Conservation (phyloP, 2,113 vertebrate genomes). For the Grammatotria lemairii region DNA sequence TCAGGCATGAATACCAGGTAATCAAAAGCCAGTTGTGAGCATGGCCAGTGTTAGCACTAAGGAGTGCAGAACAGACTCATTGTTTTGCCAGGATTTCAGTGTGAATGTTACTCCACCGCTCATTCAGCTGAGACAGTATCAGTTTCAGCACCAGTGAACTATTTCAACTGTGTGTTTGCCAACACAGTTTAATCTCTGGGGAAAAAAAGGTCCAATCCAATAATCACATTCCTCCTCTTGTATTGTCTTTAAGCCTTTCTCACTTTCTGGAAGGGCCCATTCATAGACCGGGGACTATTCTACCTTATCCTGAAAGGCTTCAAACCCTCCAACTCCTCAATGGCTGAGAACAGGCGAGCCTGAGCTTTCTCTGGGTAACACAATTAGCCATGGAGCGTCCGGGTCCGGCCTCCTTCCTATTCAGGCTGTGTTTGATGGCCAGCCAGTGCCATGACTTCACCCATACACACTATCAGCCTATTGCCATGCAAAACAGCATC, state of each 20-base stretch:
- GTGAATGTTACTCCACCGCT: background rate
- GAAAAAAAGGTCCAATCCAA: constrained; percentile 22
- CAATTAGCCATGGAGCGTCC: constrained; percentile 68
- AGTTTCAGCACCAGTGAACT: constrained; percentile 22
- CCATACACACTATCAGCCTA: constrained; percentile 49
- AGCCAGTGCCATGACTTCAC: constrained; percentile 56
- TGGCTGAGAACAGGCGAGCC: constrained; percentile 60
- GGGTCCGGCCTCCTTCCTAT: constrained; percentile 51
- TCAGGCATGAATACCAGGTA: constrained; percentile 14
- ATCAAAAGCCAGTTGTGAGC: constrained; percentile 2
- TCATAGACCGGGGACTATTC: constrained; percentile 56
- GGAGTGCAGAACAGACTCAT: background rate
- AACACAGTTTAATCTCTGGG: constrained; percentile 49
- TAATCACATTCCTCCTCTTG: constrained; percentile 55
- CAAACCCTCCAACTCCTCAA: constrained; percentile 56
- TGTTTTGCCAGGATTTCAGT: background rate
- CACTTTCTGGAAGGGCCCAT: constrained; percentile 58
- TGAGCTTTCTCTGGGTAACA: constrained; percentile 64
- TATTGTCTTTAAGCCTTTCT: constrained; percentile 54
- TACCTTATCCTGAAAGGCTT: constrained; percentile 59
- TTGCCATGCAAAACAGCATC: constrained; percentile 74
- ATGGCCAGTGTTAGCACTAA: background rate
- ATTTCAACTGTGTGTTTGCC: constrained; percentile 54
- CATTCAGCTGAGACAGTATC: constrained; percentile 21
- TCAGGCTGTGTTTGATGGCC: constrained; percentile 56